Evolutionary conservation across 2,797 vertebrate genomes (phyloP).

Genomic region (Typhlichthys subterraneus): DNA sequence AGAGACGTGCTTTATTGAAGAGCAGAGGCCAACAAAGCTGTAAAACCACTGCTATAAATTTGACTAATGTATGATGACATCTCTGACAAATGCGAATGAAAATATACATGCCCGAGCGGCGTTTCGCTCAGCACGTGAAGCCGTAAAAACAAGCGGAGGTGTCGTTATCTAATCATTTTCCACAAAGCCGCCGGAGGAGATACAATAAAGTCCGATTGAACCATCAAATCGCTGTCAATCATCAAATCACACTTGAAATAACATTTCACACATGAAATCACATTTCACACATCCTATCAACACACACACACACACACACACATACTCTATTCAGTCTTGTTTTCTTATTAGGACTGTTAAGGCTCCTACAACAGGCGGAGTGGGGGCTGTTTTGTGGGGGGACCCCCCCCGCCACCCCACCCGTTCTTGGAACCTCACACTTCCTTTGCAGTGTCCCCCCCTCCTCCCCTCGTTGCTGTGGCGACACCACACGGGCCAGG

Average conservation of each 20-base stretch:
- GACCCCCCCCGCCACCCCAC: constrained; percentile 26
- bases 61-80: constrained; percentile 60
- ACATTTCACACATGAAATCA: constrained; percentile 14
- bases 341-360: constrained; percentile 27
- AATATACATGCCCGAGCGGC: constrained; percentile 30
- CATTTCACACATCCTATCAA: background rate
- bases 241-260: constrained; percentile 54
- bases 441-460: constrained; percentile 41
- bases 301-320: constrained; percentile 4
- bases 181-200: constrained; percentile 41
- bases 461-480: constrained; percentile 60
- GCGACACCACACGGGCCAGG: constrained; percentile 62
- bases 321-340: constrained; percentile 31
- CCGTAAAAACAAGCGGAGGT: constrained; percentile 33
- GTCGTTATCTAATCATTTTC: constrained; percentile 38
- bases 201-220: constrained; percentile 35
- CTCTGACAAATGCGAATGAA: constrained; percentile 57
- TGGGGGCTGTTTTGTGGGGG: constrained; percentile 40
- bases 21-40: constrained; percentile 35
- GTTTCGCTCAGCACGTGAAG: constrained; percentile 33
- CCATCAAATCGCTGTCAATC: constrained; percentile 66
- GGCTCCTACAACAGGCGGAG: constrained; percentile 47
- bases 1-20: constrained; percentile 41
- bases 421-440: constrained; percentile 31
- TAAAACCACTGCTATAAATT: constrained; percentile 55